Evolutionary conservation across 2,888 invertebrate genomes (phyloP).

Genomic region (Hirtodrosophila confusa): DNA sequence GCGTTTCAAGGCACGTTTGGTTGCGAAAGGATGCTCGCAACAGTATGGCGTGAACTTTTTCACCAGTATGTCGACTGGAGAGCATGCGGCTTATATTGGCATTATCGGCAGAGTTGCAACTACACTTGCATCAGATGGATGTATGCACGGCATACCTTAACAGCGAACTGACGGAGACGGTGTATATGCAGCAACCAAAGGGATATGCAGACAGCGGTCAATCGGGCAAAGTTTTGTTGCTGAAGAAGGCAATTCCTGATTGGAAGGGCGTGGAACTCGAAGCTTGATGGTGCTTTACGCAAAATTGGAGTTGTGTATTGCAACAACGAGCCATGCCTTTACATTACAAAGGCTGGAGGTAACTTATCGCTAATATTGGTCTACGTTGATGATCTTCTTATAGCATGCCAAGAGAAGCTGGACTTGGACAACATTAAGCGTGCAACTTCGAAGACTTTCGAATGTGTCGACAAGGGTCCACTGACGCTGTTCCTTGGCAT

Average conservation of each 20-base stretch:
- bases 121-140: conserved; percentile 9
- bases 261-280: conserved; percentile 7
- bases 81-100: neutral
- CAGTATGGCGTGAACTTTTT: conserved; percentile 2
- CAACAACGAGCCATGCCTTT: conserved; percentile 7
- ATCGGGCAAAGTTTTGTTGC: neutral
- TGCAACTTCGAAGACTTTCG: neutral
- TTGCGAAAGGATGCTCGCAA: conserved; percentile 4
- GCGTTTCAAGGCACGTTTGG: too few species aligned
- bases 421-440: neutral
- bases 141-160: conserved; percentile 6
- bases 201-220: neutral
- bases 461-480: conserved; percentile 7
- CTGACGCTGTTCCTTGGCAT: conserved; percentile 10
- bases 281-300: neutral
- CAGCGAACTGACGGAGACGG: conserved; percentile 3
- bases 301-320: neutral
- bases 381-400: conserved; percentile 16
- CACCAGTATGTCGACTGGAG: conserved; percentile 2
- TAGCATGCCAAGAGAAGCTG: neutral
- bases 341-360: neutral
- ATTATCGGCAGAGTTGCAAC: neutral
- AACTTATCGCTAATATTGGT: conserved; percentile 3
- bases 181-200: conserved; percentile 1
- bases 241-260: conserved; percentile 1